Evolutionary conservation across 53 echinoderm and acorn worm species (phyloP), one percentile per base, ranked within the genome.

Genomic region (Crossaster papposus): DNA sequence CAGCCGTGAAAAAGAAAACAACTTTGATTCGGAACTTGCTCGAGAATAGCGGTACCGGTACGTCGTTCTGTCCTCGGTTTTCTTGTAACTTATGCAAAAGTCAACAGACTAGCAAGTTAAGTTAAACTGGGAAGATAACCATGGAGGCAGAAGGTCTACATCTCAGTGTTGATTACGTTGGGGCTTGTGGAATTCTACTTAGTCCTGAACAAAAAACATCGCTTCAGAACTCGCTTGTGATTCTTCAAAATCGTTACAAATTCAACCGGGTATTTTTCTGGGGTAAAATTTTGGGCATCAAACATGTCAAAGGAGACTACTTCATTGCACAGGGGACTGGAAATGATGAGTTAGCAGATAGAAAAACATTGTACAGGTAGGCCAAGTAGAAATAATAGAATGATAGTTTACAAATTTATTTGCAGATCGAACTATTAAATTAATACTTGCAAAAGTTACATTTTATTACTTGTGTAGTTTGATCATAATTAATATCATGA

Each of bases 361-460:
- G 89, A 58, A 97, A 97, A 89, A 97, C 97, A 6, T 80, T 97
- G 77, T 97, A 94, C 91, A 96, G 96, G 96, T 96, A 95, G 3
- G 32, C 1, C 3, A 44, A 44, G 44, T 44, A 44, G n/a, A n/a
- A n/a, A n/a, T n/a, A n/a, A n/a, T n/a, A n/a, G n/a, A n/a, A n/a
- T n/a, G n/a, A n/a, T n/a, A n/a, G n/a, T n/a, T n/a, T n/a, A n/a
- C n/a, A n/a, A n/a, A n/a, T n/a, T n/a, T n/a, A n/a, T n/a, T n/a
- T n/a, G n/a, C n/a, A n/a, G n/a, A n/a, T n/a, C n/a, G n/a, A n/a
- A n/a, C n/a, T n/a, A n/a, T n/a, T n/a, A n/a, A n/a, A n/a, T n/a
- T n/a, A n/a, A n/a, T n/a, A n/a, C n/a, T n/a, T n/a, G n/a, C n/a
- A n/a, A n/a, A n/a, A n/a, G n/a, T n/a, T n/a, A n/a, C n/a, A n/a